Conservation (phyloP, 2,797 vertebrate genomes). For the Spea hammondii region DNA sequence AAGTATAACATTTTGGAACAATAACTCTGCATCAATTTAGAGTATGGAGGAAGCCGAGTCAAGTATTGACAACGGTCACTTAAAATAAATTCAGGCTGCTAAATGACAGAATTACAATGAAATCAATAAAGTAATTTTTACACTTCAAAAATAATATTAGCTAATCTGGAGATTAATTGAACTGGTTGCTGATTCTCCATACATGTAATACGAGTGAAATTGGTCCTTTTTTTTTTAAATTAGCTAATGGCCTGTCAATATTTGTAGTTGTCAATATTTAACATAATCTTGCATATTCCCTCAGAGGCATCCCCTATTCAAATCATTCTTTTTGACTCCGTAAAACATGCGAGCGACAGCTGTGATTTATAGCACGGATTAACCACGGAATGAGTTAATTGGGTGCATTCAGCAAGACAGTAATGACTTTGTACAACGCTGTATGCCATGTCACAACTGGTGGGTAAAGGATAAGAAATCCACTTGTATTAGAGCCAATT, state of each 20-base stretch:
- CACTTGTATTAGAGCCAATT: slow-evolving; percentile 21
- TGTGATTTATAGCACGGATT: slow-evolving; percentile 57
- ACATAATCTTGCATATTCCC: slow-evolving; percentile 57
- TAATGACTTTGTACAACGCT: slow-evolving; percentile 54
- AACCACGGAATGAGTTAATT: slow-evolving; percentile 61
- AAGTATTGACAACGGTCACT: too few species aligned
- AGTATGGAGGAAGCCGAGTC: too few species aligned
- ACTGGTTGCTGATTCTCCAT: slow-evolving; percentile 32
- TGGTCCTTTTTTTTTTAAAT: slow-evolving; percentile 2
- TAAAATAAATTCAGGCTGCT: too few species aligned
- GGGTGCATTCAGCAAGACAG: slow-evolving; percentile 59
- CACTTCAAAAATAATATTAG: slow-evolving; percentile 11
- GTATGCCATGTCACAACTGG: slow-evolving; percentile 44
- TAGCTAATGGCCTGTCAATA: slow-evolving; percentile 42
- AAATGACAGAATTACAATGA: too few species aligned
- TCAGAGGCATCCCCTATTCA: slow-evolving; percentile 63
- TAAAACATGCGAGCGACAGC: slow-evolving; percentile 58
- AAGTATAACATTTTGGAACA: too few species aligned
- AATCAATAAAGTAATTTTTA: neutral
- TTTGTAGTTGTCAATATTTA: slow-evolving; percentile 51
- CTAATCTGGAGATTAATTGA: slow-evolving; percentile 8
- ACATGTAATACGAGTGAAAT: neutral
- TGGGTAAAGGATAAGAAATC: slow-evolving; percentile 39
- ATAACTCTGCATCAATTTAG: too few species aligned
- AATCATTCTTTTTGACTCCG: slow-evolving; percentile 61